Evolutionary conservation across 2,113 vertebrate species (phyloP).

Genomic region (Noturus placidus): DNA sequence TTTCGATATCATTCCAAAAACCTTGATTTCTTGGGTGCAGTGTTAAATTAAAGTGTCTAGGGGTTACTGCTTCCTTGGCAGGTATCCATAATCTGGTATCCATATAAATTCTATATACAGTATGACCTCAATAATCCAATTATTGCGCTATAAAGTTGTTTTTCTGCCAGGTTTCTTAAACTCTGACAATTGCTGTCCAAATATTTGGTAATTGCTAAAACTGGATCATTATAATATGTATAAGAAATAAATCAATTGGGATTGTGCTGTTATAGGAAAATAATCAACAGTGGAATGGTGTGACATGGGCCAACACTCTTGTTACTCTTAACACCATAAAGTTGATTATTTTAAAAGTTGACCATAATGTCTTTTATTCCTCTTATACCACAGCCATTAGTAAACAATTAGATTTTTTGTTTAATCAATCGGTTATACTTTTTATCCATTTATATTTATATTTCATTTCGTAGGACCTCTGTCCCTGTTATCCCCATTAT

Average conservation of each 20-base stretch:
- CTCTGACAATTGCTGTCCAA: neutral
- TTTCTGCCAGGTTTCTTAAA: neutral
- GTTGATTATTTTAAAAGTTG: too few species aligned
- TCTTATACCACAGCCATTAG: neutral
- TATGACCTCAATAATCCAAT: neutral
- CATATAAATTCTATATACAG: neutral
- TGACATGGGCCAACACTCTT: neutral
- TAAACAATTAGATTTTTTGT: too few species aligned
- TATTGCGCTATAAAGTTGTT: neutral
- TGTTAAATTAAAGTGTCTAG: neutral
- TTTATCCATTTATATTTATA: too few species aligned
- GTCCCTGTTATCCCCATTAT: too few species aligned
- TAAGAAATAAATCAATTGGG: neutral
- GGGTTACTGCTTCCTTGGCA: neutral
- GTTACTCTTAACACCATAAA: neutral
- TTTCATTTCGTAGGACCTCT: too few species aligned
- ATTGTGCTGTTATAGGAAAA: neutral
- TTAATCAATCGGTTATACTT: too few species aligned
- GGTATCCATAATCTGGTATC: neutral
- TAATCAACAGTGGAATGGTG: neutral
- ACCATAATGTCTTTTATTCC: neutral
- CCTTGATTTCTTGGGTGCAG: neutral
- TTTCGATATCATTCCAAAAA: neutral
- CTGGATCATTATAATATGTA: neutral
- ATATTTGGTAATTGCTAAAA: neutral